Percentiles rank a stretch among this genome's conserved stretches.
Evolutionary conservation across 2,113 vertebrate species (phyloP).

Genomic region (Dasyurus viverrinus): DNA sequence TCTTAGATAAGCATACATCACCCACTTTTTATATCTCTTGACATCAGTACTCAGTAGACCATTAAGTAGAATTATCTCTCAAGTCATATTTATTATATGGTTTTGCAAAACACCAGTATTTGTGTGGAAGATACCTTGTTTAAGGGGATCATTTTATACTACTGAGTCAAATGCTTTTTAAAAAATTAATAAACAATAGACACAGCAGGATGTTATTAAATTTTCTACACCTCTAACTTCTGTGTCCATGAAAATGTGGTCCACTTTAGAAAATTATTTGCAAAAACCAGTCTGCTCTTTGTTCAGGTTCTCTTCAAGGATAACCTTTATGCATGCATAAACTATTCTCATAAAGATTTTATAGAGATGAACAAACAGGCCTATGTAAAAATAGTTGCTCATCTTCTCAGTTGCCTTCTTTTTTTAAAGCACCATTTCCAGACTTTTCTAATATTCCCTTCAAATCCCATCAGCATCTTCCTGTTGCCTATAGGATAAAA

Average conservation of each 20-base stretch:
- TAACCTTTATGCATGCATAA: background rate
- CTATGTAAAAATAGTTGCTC: background rate
- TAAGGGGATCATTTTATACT: background rate
- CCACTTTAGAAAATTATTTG: background rate
- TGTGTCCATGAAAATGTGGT: background rate
- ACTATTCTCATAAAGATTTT: background rate
- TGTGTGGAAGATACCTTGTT: background rate
- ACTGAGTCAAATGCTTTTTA: background rate
- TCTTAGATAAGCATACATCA: background rate
- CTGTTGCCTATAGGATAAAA: background rate
- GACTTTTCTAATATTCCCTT: background rate
- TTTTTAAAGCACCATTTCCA: background rate
- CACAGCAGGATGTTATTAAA: background rate
- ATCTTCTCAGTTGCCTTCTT: background rate
- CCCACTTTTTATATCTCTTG: background rate
- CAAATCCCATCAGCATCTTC: background rate
- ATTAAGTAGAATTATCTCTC: background rate
- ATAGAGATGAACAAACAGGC: background rate
- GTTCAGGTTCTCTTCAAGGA: background rate
- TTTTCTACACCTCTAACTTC: background rate
- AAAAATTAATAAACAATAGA: background rate
- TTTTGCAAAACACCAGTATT: background rate
- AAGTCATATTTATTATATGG: background rate
- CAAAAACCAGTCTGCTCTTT: background rate
- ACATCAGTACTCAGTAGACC: background rate